Conservation (phyloP, 2,113 vertebrate species). For the Neodontobutis hainanensis region DNA sequence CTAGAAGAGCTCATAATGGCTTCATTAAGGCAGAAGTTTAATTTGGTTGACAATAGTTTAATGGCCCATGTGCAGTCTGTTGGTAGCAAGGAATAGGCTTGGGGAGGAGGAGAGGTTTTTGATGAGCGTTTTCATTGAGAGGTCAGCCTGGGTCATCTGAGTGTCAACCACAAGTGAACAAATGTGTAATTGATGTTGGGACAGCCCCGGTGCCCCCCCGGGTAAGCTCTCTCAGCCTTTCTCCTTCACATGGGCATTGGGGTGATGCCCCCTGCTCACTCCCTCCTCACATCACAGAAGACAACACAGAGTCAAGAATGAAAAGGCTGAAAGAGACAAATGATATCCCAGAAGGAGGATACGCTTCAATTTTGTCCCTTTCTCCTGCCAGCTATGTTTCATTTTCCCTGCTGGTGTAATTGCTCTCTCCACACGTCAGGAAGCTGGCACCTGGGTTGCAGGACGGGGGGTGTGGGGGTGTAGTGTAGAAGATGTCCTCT, state of each 20-base stretch:
- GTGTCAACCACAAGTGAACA: conserved; percentile 83
- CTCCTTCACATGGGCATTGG: conserved; percentile 51
- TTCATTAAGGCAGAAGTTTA: conserved; percentile 84
- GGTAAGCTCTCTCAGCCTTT: conserved; percentile 68
- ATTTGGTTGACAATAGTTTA: conserved; percentile 83
- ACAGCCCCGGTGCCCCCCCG: conserved; percentile 73
- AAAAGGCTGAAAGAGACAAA: conserved; percentile 73
- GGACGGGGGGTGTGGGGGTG: conserved; percentile 52
- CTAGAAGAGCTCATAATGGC: conserved; percentile 83
- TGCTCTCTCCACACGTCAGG: conserved; percentile 71
- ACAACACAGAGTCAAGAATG: conserved; percentile 75
- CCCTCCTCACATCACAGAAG: conserved; percentile 64
- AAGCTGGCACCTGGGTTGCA: conserved; percentile 66
- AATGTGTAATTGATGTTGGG: conserved; percentile 87
- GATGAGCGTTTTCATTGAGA: conserved; percentile 78
- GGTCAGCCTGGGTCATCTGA: conserved; percentile 78
- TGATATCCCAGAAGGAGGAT: conserved; percentile 75
- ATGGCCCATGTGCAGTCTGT: conserved; percentile 80
- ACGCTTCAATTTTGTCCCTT: conserved; percentile 79
- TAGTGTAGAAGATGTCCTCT: conserved; percentile 60
- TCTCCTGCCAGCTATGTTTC: conserved; percentile 68
- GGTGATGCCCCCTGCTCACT: conserved; percentile 46
- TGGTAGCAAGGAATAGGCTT: conserved; percentile 68
- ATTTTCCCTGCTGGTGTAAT: conserved; percentile 75
- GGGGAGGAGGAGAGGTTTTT: conserved; percentile 71